Evolutionary conservation across 1,140 invertebrate species (phyloP).

Genomic region (Aleiodes sp.): DNA sequence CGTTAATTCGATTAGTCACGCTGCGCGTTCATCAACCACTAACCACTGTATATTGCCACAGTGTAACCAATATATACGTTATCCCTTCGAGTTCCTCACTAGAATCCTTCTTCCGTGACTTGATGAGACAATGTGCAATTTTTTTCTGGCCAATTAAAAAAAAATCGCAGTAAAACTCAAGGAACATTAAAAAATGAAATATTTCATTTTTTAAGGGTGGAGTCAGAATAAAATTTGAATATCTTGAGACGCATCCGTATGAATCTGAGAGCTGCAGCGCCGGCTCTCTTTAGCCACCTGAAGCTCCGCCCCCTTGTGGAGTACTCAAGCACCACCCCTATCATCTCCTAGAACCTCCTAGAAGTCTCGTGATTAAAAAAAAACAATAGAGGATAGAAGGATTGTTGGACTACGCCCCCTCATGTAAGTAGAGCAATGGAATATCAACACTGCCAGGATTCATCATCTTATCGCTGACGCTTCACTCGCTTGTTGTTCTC

Average conservation of each 20-base stretch:
- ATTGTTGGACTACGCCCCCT: neutral
- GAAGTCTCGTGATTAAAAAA: constrained; percentile 9
- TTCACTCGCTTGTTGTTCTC: too few relatives aligned
- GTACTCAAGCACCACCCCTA: constrained; percentile 28
- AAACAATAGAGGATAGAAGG: too few relatives aligned
- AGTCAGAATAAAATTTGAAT: neutral
- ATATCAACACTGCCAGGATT: too few relatives aligned
- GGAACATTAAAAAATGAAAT: too few relatives aligned
- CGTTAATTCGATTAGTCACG: constrained; percentile 65
- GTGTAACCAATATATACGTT: constrained; percentile 42
- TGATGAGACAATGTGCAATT: neutral
- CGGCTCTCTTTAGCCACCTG: constrained; percentile 31
- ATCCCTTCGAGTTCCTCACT: constrained; percentile 18
- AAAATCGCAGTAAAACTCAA: too few relatives aligned
- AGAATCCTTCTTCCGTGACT: neutral
- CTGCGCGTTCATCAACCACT: constrained; percentile 62
- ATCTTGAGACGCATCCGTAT: neutral
- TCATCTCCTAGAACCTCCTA: constrained; percentile 31
- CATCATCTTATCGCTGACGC: too few relatives aligned
- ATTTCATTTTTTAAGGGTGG: neutral
- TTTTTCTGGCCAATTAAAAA: too few relatives aligned
- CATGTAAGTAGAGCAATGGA: too few relatives aligned
- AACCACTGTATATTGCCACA: constrained; percentile 40
- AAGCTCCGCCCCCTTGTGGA: constrained; percentile 22
- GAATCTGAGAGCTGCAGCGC: constrained; percentile 34